Evolutionary conservation across 2,113 vertebrate genomes (phyloP).

Genomic region (Clarias macrocephalus): DNA sequence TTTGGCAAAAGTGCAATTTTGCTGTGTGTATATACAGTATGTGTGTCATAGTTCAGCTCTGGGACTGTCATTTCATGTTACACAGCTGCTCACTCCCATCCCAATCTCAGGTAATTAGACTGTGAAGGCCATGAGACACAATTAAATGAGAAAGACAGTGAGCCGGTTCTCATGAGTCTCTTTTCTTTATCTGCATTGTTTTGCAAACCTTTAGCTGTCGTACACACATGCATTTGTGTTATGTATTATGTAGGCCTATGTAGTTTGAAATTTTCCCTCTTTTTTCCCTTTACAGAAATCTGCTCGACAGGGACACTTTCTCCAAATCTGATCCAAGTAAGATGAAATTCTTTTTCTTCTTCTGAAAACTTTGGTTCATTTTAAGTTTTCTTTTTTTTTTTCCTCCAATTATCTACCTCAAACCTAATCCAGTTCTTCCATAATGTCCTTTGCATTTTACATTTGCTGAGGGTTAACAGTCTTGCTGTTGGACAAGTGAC

Average conservation of each 20-base stretch:
- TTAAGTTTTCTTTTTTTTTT: background rate
- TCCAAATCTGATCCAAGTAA: slow-evolving; percentile 96
- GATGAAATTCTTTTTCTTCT: slow-evolving; percentile 50
- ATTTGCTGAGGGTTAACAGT: background rate
- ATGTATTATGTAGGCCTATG: background rate
- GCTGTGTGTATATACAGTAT: slow-evolving; percentile 36
- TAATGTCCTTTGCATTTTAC: background rate
- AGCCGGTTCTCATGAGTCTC: background rate
- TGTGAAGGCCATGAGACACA: slow-evolving; percentile 30
- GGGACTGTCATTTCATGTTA: slow-evolving; percentile 31
- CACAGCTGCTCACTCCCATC: slow-evolving; percentile 2
- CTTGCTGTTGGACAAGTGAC: background rate
- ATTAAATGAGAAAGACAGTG: slow-evolving; percentile 28
- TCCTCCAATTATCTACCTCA: background rate
- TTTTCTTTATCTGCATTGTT: background rate
- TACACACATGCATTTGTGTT: background rate
- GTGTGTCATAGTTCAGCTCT: background rate
- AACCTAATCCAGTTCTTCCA: background rate
- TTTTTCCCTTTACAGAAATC: slow-evolving; percentile 72
- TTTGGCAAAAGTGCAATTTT: background rate
- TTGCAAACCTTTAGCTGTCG: background rate
- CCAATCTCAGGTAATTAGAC: slow-evolving; percentile 30
- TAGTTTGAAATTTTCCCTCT: background rate
- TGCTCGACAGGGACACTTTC: slow-evolving; percentile 94
- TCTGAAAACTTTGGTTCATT: background rate